Percentiles rank a stretch among this genome's conserved stretches.
These are phyloP conservation scores for Taenioides sp. DNA, from an alignment of 2,797 vertebrate genomes.

Conservation along the genomic window DNA sequence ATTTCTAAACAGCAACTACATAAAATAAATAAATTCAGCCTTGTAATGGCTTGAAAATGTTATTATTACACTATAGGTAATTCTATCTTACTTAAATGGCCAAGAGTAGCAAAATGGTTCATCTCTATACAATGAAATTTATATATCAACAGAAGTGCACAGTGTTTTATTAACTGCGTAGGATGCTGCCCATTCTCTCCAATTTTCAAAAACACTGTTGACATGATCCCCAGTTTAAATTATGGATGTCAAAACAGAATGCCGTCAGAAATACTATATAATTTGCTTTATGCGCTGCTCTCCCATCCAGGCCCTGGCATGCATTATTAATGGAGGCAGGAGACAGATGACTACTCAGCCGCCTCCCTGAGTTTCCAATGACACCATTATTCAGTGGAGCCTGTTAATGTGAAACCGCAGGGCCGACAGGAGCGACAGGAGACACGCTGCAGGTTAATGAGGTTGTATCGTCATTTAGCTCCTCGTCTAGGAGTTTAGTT, in stretches of 20 bases:
- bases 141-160: not conserved
- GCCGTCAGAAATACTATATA: conserved; percentile 5
- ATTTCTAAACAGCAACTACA: too few species aligned
- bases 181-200: not conserved
- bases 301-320: conserved; percentile 46
- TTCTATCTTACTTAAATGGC: not conserved
- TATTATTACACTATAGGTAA: too few species aligned
- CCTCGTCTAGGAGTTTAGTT: conserved; percentile 15
- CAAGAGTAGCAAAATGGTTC: not conserved
- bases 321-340: conserved; percentile 72
- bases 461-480: conserved; percentile 30
- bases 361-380: conserved; percentile 56
- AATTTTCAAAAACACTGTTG: not conserved
- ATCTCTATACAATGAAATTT: not conserved
- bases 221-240: conserved; percentile 1
- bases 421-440: conserved; percentile 26
- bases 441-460: conserved; percentile 28
- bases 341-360: conserved; percentile 53
- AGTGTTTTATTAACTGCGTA: not conserved
- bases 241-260: conserved; percentile 3
- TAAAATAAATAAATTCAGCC: too few species aligned
- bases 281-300: conserved; percentile 12
- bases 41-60: too few species aligned
- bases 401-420: conserved; percentile 53
- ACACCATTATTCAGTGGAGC: conserved; percentile 56